phyloP scores from a whole-genome alignment of 2,888 invertebrate genomes.

The Barypeithes pellucidus region DNA sequence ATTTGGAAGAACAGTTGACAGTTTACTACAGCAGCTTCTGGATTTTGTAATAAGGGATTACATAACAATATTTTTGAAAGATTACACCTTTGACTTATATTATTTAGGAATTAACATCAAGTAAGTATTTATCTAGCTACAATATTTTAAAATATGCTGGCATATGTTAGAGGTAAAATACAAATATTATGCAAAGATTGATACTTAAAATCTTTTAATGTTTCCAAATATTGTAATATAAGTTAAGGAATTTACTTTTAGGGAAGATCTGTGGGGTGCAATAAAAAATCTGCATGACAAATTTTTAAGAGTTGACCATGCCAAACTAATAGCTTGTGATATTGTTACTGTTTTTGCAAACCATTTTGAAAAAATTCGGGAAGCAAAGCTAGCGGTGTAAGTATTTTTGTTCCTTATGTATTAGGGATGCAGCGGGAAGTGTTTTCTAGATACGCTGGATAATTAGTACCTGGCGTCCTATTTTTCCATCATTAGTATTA shows the following conservation, averaged over 20 bases:
- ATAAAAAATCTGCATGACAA: slow-evolving; percentile 84
- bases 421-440: no score
- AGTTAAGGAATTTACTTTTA: slow-evolving; percentile 63
- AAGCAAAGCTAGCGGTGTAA: slow-evolving; percentile 84
- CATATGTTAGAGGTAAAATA: no score
- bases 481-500: no score
- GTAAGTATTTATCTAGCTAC: slow-evolving; percentile 63
- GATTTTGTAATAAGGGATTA: slow-evolving; percentile 87
- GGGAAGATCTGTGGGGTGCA: slow-evolving; percentile 88
- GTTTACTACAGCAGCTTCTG: slow-evolving; percentile 86
- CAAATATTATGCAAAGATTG: not conserved
- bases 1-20: slow-evolving; percentile 88
- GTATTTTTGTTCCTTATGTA: no score
- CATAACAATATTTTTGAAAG: slow-evolving; percentile 82
- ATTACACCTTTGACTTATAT: slow-evolving; percentile 73
- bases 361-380: slow-evolving; percentile 89
- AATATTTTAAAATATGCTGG: no score
- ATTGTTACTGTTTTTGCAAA: slow-evolving; percentile 86
- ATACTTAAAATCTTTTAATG: no score
- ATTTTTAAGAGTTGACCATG: slow-evolving; percentile 83
- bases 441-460: no score
- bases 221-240: slow-evolving; percentile 7
- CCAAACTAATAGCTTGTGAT: slow-evolving; percentile 87
- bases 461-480: not conserved
- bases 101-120: slow-evolving; percentile 71